These are phyloP conservation scores for Lasius fuliginosus DNA, from an alignment of 2,888 invertebrate species.

Conservation along the genomic window DNA sequence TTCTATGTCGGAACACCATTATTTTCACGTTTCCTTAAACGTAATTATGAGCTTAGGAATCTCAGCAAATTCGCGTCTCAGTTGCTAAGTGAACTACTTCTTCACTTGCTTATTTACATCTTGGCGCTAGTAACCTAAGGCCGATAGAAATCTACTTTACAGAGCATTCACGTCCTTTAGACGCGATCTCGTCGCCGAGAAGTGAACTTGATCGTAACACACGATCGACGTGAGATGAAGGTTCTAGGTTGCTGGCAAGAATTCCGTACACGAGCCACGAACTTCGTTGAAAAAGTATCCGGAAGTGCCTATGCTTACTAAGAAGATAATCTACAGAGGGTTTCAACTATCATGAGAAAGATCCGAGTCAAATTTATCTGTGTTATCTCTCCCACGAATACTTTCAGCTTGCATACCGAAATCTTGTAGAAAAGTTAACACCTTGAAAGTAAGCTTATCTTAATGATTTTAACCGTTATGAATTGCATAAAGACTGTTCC, in stretches of 20 bases:
- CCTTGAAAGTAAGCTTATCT: background rate
- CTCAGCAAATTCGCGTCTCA: background rate
- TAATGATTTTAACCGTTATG: background rate
- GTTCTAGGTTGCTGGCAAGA: slow-evolving; percentile 31
- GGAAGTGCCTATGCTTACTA: slow-evolving; percentile 40
- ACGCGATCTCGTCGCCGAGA: slow-evolving; percentile 45
- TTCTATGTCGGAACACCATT: background rate
- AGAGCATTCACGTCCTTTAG: slow-evolving; percentile 44
- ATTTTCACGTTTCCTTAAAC: background rate
- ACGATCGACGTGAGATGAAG: slow-evolving; percentile 17
- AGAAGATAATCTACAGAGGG: slow-evolving; percentile 27
- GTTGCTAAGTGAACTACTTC: slow-evolving; percentile 14
- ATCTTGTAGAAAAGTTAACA: background rate
- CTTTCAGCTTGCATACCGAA: background rate
- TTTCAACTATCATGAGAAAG: slow-evolving; percentile 41
- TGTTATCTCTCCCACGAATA: background rate
- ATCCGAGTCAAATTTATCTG: slow-evolving; percentile 25
- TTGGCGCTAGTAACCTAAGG: slow-evolving; percentile 37
- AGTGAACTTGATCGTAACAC: slow-evolving; percentile 38
- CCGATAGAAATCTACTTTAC: slow-evolving; percentile 44
- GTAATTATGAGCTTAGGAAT: slow-evolving; percentile 9
- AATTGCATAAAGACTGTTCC: background rate
- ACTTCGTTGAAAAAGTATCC: slow-evolving; percentile 33
- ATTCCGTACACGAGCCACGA: slow-evolving; percentile 48
- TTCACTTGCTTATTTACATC: slow-evolving; percentile 20